Evolutionary conservation across 2,888 invertebrate genomes (phyloP), one percentile per base, ranked within the genome.

Genomic region (Protodeltote pygarga): DNA sequence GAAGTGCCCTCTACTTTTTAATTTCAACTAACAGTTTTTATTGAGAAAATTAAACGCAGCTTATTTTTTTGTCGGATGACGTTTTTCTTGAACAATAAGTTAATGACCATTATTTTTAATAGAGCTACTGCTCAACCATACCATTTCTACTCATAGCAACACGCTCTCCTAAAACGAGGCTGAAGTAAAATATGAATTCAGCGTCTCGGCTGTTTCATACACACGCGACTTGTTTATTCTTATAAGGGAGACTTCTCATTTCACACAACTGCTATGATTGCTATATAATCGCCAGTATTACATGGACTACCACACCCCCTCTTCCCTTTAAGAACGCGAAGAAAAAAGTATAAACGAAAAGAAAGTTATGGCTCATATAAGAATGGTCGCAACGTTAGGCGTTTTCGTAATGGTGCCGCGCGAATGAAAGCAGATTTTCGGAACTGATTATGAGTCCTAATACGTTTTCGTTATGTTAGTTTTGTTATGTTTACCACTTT

Each of bases 171-270:
- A 71, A 79, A 85, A 83, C 83, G 83, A 81, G 79, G 74, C 77
- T 54, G 69, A 71, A 82, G 83, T 85, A 87, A 89, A 89, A 91
- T 90, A 90, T 87, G 88, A 89, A 89, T 89, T 85, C 85, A 73
- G 79, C 83, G 83, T 84, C 82, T 81, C 71, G 84, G 89, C 82
- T 87, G 83, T 92, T 91, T 70, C 81, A 77, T 80, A 84, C 92
- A 92, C 89, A 88, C 92, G 92, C 83, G 87, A 88, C 89, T 91
- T 90, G 91, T 90, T 91, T 91, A 91, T 90, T 85, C 85, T 87
- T 87, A 83, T 83, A 86, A 89, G 90, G 89, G 86, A 85, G 86
- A 83, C 77, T 84, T 83, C 87, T 88, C 89, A 89, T 89, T 89
- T 83, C 83, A 87, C 79, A 83, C 88, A 85, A 88, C 88, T 87